Evolutionary conservation across 2,797 vertebrate genomes (phyloP).

Genomic region (Botia almorhae): DNA sequence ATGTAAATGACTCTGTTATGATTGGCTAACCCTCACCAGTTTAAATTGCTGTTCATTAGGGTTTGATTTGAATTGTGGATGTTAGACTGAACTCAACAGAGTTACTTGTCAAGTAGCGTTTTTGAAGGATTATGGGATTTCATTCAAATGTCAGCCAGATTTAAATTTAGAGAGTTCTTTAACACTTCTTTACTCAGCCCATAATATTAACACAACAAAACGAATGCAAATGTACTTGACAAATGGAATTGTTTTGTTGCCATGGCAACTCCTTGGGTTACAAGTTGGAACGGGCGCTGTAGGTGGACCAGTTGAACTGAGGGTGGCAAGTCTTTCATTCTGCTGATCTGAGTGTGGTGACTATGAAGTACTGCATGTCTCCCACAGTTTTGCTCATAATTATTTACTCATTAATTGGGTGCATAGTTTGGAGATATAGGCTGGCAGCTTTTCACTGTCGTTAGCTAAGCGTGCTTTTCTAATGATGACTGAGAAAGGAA

Average conservation of each 20-base stretch:
- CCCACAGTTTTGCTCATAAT: conserved; percentile 26
- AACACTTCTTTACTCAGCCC: conserved; percentile 7
- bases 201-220: conserved; percentile 65
- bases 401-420: conserved; percentile 31
- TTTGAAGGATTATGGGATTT: neutral
- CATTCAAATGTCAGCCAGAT: neutral
- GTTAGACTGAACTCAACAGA: neutral
- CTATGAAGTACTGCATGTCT: conserved; percentile 21
- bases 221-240: conserved; percentile 86
- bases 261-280: conserved; percentile 84
- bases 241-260: conserved; percentile 86
- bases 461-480: conserved; percentile 34
- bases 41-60: neutral
- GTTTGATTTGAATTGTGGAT: neutral
- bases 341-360: conserved; percentile 27
- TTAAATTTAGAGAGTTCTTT: neutral
- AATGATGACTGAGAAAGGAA: conserved; percentile 38
- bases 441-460: conserved; percentile 16
- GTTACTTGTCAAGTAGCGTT: neutral
- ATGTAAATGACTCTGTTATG: neutral
- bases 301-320: conserved; percentile 80
- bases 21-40: neutral
- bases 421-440: conserved; percentile 26
- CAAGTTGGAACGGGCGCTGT: conserved; percentile 79
- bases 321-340: conserved; percentile 39